phyloP scores from a whole-genome alignment of 2,797 vertebrate species.

The Notamacropus eugenii region DNA sequence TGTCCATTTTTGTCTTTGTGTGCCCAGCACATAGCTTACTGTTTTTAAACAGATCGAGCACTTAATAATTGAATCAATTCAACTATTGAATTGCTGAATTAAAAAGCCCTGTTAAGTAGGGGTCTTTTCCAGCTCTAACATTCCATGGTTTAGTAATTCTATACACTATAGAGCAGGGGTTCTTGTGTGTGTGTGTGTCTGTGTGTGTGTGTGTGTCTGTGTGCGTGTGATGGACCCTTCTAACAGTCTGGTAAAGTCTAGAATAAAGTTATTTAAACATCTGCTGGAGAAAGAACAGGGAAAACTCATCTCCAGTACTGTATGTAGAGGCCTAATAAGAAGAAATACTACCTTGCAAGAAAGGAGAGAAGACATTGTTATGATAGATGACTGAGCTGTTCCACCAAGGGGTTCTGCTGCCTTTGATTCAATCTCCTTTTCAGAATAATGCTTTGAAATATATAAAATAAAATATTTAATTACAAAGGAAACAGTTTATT shows the following conservation, averaged over 20 bases:
- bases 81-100: background rate
- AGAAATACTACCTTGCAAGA: background rate
- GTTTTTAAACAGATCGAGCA: background rate
- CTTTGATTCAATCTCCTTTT: background rate
- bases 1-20: background rate
- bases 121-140: background rate
- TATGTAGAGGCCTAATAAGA: background rate
- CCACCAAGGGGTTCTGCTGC: background rate
- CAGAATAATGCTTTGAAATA: background rate
- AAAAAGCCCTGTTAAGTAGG: background rate
- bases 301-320: background rate
- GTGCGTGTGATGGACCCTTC: background rate
- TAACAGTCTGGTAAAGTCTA: background rate
- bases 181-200: no score
- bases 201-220: background rate
- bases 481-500: background rate
- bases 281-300: background rate
- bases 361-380: background rate
- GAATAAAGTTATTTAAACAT: background rate
- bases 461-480: background rate
- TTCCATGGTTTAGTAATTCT: background rate
- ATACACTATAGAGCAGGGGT: background rate
- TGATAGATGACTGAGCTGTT: background rate
- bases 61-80: background rate
- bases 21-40: background rate